Percentiles rank a stretch among this genome's conserved stretches.
Conservation (phyloP, 2,888 invertebrate species). For the Lampropteryx suffumata region DNA sequence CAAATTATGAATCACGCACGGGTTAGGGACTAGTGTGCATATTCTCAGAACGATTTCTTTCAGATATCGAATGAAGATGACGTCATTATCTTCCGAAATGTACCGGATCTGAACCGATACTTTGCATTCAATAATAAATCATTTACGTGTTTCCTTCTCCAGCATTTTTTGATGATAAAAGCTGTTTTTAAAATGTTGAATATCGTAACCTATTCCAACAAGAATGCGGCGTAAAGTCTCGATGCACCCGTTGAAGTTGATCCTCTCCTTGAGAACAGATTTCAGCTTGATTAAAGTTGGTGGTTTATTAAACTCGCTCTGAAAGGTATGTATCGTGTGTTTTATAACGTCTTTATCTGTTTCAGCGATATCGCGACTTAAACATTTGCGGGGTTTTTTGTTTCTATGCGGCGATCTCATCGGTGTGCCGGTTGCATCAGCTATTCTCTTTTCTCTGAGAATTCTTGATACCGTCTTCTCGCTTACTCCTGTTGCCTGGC, state of each 20-base stretch:
- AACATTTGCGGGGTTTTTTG: constrained; percentile 6
- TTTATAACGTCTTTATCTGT: constrained; percentile 4
- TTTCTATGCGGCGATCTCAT: constrained; percentile 10
- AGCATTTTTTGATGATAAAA: too few relatives aligned
- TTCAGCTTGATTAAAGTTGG: constrained; percentile 1
- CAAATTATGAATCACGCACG: too few relatives aligned
- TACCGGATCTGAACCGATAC: too few relatives aligned
- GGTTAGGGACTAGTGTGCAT: too few relatives aligned
- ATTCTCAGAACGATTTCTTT: too few relatives aligned
- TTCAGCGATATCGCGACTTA: background rate
- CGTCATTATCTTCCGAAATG: too few relatives aligned
- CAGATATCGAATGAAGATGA: too few relatives aligned
- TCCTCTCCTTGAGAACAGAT: constrained; percentile 7
- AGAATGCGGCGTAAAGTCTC: constrained; percentile 12
- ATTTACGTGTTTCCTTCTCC: too few relatives aligned
- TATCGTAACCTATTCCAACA: constrained; percentile 6
- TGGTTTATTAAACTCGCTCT: constrained; percentile 5
- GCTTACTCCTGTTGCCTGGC: constrained; percentile 13
- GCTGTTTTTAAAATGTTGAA: too few relatives aligned
- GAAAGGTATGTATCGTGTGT: background rate
- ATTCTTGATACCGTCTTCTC: constrained; percentile 8
- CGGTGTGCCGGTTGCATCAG: constrained; percentile 3
- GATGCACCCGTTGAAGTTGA: constrained; percentile 8
- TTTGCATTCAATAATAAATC: too few relatives aligned
- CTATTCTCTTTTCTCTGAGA: constrained; percentile 1